Conservation (phyloP, 2,888 invertebrate species). For the Chaetogeoica ovagalla region DNA sequence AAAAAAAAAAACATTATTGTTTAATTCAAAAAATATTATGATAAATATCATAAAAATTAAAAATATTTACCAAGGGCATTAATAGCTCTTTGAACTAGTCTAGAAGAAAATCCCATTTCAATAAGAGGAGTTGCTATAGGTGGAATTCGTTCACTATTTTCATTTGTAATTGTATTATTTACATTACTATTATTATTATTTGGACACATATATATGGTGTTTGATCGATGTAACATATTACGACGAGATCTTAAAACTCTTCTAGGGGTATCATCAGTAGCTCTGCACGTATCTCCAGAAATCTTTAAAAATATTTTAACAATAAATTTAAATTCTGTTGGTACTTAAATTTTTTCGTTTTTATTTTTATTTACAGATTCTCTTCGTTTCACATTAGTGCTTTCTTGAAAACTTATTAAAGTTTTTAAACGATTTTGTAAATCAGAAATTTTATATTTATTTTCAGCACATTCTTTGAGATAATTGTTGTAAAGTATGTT, state of each 20-base stretch:
- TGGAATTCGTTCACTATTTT: constrained; percentile 57
- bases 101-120: constrained; percentile 68
- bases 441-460: constrained; percentile 48
- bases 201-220: constrained; percentile 40
- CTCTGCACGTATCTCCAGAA: constrained; percentile 43
- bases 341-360: neutral
- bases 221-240: constrained; percentile 50
- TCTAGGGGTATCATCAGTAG: constrained; percentile 23
- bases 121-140: constrained; percentile 64
- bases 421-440: constrained; percentile 51
- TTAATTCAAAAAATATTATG: neutral
- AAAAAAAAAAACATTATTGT: neutral
- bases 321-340: neutral
- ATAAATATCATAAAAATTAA: neutral
- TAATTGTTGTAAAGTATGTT: constrained; percentile 60
- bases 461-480: constrained; percentile 54
- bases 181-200: constrained; percentile 18
- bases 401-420: constrained; percentile 50
- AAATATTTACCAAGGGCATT: constrained; percentile 61
- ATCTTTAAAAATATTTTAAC: constrained; percentile 9
- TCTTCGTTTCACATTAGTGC: constrained; percentile 44
- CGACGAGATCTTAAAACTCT: constrained; percentile 39
- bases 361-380: constrained; percentile 40
- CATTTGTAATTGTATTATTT: constrained; percentile 1
- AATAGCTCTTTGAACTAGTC: constrained; percentile 65